A percentile compares a stretch with the other conserved stretches of the same genome.
phyloP scores from a whole-genome alignment of 2,797 vertebrate genomes.

The Crenichthys baileyi region DNA sequence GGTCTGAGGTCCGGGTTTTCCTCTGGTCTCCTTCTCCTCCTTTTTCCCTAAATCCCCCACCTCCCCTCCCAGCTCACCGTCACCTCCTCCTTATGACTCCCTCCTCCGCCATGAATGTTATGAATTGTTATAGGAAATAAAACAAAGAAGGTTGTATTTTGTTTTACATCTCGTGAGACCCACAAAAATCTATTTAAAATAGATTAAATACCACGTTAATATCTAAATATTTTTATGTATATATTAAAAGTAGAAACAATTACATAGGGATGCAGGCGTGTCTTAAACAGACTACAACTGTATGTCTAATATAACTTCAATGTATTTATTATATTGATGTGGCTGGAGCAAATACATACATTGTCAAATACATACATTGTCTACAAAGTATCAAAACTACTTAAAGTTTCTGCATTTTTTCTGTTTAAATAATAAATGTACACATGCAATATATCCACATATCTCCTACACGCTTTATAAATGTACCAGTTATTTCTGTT shows the following conservation, averaged over 20 bases:
- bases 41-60: background rate
- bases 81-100: slow-evolving; percentile 11
- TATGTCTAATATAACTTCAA: background rate
- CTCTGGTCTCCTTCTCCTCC: slow-evolving; percentile 25
- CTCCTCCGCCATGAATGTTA: slow-evolving; percentile 1
- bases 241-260: too few species aligned
- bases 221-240: too few species aligned
- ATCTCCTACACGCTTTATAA: background rate
- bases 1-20: slow-evolving; percentile 65
- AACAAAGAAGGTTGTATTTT: background rate
- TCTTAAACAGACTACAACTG: too few species aligned
- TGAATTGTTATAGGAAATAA: background rate
- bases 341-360: background rate
- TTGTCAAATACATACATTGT: background rate
- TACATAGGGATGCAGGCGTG: too few species aligned
- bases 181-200: background rate
- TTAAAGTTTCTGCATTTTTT: background rate
- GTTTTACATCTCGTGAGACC: background rate
- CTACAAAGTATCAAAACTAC: background rate
- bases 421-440: background rate
- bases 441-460: background rate
- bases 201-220: background rate
- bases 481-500: background rate
- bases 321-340: background rate
- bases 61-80: background rate